Evolutionary conservation across 1,140 invertebrate species (phyloP).

Genomic region (Pseudomyrmex gracilis): DNA sequence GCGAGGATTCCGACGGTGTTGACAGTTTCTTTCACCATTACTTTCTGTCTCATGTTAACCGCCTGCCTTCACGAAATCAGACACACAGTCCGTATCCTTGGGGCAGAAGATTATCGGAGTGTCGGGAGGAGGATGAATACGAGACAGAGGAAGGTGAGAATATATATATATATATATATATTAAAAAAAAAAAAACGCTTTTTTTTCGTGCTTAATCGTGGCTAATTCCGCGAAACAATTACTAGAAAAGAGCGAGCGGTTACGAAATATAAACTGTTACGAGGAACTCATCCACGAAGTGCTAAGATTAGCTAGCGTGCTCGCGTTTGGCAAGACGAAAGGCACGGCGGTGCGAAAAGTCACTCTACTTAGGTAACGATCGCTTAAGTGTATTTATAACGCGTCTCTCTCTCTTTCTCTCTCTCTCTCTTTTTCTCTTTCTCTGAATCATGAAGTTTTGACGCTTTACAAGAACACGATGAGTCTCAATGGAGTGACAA

Average conservation of each 20-base stretch:
- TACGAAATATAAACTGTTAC: slow-evolving; percentile 74
- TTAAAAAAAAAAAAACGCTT: too few species aligned
- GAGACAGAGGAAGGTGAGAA: slow-evolving; percentile 87
- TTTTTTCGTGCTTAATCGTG: too few species aligned
- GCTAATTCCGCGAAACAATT: slow-evolving; percentile 31
- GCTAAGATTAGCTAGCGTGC: slow-evolving; percentile 75
- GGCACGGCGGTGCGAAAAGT: slow-evolving; percentile 60
- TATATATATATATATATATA: too few species aligned
- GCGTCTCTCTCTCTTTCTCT: slow-evolving; percentile 16
- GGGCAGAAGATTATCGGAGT: slow-evolving; percentile 91
- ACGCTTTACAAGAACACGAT: not conserved
- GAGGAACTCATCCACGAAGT: slow-evolving; percentile 72
- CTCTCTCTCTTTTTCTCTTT: not conserved
- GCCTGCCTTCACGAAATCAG: slow-evolving; percentile 87
- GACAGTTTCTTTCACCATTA: slow-evolving; percentile 90
- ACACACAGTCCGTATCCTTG: slow-evolving; percentile 86
- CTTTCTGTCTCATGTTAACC: slow-evolving; percentile 90
- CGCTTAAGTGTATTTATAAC: slow-evolving; percentile 55
- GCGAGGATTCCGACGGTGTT: slow-evolving; percentile 87
- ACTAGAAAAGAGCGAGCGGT: slow-evolving; percentile 49
- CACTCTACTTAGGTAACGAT: slow-evolving; percentile 68
- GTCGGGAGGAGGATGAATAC: slow-evolving; percentile 92
- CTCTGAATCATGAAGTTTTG: slow-evolving; percentile 8
- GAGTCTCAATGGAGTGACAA: not conserved
- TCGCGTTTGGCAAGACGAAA: slow-evolving; percentile 61